Evolutionary conservation across 2,113 vertebrate genomes (phyloP).

Genomic region (Halcyon senegalensis): DNA sequence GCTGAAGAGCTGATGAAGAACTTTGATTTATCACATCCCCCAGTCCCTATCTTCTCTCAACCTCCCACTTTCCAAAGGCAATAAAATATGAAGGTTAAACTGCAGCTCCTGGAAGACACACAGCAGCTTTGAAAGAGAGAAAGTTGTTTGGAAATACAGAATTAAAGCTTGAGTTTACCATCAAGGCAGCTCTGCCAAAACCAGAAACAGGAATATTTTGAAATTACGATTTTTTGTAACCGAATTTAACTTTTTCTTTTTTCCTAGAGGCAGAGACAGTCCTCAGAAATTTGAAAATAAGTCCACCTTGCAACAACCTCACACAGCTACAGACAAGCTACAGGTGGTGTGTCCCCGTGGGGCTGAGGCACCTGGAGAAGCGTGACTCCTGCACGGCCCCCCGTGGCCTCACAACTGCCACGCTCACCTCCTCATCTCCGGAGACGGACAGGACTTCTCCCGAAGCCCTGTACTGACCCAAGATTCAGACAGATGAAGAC

Average conservation of each 20-base stretch:
- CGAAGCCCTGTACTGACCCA: neutral
- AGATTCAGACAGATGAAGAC: neutral
- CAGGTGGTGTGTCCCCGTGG: neutral
- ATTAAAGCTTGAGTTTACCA: neutral
- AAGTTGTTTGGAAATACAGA: neutral
- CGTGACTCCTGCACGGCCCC: accelerated
- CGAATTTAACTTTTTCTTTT: neutral
- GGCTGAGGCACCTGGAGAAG: neutral
- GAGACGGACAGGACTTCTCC: neutral
- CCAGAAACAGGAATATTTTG: neutral
- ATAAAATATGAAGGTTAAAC: neutral
- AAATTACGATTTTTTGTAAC: neutral
- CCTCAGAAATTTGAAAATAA: neutral
- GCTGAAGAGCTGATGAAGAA: neutral
- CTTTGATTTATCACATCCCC: neutral
- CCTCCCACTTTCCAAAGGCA: neutral
- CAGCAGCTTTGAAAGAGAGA: neutral
- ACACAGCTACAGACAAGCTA: neutral
- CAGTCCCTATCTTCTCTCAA: neutral
- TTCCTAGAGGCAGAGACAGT: neutral
- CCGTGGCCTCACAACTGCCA: neutral
- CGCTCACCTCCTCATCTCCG: neutral
- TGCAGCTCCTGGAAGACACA: neutral
- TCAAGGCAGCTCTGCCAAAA: neutral
- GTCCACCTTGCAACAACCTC: neutral